Percentiles rank a stretch among this genome's conserved stretches.
Evolutionary conservation across 2,797 vertebrate species (phyloP).

Genomic region (Triplophysa bombifrons): DNA sequence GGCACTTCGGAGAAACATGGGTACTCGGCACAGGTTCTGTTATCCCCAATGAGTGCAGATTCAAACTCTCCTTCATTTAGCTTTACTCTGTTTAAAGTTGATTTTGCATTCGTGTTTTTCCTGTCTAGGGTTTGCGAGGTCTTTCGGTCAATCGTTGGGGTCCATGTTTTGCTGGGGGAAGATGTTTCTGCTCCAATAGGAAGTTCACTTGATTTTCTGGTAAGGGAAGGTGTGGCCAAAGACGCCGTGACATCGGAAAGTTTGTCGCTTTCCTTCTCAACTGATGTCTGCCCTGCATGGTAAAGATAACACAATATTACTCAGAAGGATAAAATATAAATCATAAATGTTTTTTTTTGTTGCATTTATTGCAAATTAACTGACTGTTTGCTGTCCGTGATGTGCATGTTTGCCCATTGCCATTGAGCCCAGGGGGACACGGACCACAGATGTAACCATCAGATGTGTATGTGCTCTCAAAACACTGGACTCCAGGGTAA

Average conservation of each 20-base stretch:
- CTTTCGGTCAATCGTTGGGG: slow-evolving; percentile 53
- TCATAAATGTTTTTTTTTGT: neutral
- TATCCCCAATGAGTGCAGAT: slow-evolving; percentile 4
- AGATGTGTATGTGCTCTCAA: slow-evolving; percentile 71
- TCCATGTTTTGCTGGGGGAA: slow-evolving; percentile 44
- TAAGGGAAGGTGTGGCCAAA: slow-evolving; percentile 50
- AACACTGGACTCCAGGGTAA: slow-evolving; percentile 76
- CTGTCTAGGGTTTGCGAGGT: slow-evolving; percentile 47
- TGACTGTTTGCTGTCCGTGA: slow-evolving; percentile 62
- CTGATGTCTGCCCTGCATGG: slow-evolving; percentile 68
- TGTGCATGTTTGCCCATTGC: slow-evolving; percentile 73
- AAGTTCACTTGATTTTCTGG: slow-evolving; percentile 54
- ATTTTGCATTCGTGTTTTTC: slow-evolving; percentile 27
- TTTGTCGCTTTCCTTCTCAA: slow-evolving; percentile 47
- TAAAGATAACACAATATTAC: slow-evolving; percentile 59
- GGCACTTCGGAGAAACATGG: slow-evolving; percentile 83
- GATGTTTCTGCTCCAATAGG: slow-evolving; percentile 56
- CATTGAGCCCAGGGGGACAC: slow-evolving; percentile 74
- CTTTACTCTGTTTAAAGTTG: neutral
- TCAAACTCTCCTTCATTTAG: slow-evolving; percentile 9
- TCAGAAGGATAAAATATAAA: neutral
- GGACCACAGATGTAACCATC: slow-evolving; percentile 75
- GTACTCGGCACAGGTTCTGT: slow-evolving; percentile 72
- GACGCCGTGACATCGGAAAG: slow-evolving; percentile 44
- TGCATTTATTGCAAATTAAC: neutral